phyloP scores from a whole-genome alignment of 2,113 vertebrate species.

The Henicopernis longicauda region DNA sequence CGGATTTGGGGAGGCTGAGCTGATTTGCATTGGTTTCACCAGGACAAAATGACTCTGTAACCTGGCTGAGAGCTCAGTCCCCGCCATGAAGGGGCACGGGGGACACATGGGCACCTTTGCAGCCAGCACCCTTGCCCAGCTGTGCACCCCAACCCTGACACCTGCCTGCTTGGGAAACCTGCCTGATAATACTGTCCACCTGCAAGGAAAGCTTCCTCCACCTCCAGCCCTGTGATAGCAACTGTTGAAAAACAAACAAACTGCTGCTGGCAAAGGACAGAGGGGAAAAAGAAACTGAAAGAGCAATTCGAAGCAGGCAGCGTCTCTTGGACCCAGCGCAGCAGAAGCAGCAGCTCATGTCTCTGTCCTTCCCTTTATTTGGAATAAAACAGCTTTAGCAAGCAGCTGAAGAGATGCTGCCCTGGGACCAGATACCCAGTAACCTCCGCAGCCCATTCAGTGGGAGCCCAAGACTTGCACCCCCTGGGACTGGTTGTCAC shows the following conservation, averaged over 20 bases:
- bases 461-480: background rate
- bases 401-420: background rate
- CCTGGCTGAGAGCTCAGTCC: background rate
- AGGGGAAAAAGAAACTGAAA: background rate
- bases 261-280: background rate
- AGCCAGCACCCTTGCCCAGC: background rate
- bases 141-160: background rate
- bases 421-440: background rate
- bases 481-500: background rate
- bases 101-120: background rate
- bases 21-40: background rate
- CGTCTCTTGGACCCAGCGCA: accelerated
- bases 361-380: background rate
- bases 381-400: background rate
- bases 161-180: background rate
- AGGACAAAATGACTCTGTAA: background rate
- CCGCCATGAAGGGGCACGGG: accelerated
- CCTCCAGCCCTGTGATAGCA: background rate
- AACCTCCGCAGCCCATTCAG: background rate
- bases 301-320: background rate
- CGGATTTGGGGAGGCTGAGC: background rate
- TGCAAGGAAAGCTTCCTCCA: background rate
- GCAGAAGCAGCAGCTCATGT: background rate
- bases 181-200: background rate
- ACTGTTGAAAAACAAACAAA: background rate